Percentiles rank a stretch among this genome's conserved stretches.
Evolutionary conservation across 1,140 invertebrate genomes (phyloP).

Genomic region (Drosophila biarmipes): DNA sequence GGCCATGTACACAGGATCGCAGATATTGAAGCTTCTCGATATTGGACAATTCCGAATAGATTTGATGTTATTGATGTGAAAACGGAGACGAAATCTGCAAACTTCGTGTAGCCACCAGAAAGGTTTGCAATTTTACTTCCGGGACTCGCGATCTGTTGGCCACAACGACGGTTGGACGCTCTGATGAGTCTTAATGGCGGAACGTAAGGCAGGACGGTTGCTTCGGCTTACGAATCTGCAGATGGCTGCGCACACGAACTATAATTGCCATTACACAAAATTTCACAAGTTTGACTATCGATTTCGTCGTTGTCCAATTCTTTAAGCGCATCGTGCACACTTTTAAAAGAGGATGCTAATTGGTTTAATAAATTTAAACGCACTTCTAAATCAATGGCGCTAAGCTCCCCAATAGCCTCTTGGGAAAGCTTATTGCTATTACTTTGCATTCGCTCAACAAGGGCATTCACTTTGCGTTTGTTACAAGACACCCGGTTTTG

Average conservation of each 20-base stretch:
- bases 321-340: too few relatives aligned
- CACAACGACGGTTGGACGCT: not conserved
- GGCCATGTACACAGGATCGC: too few relatives aligned
- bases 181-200: not conserved
- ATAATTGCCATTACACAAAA: not conserved
- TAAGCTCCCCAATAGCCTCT: too few relatives aligned
- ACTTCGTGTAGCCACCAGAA: not conserved
- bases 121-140: not conserved
- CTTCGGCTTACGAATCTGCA: not conserved
- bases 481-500: too few relatives aligned
- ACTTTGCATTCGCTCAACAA: too few relatives aligned
- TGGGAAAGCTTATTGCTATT: too few relatives aligned
- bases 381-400: too few relatives aligned
- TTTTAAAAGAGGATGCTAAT: not conserved
- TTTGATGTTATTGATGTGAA: not conserved
- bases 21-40: too few relatives aligned
- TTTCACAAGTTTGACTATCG: not conserved
- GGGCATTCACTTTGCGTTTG: too few relatives aligned
- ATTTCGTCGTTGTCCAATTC: not conserved
- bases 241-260: not conserved
- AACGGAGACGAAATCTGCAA: not conserved
- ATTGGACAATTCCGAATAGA: too few relatives aligned
- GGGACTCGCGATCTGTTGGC: not conserved
- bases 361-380: not conserved
- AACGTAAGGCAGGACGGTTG: not conserved